Conservation (phyloP, 30 jellyfish, hydroid and myxozoan species). For the Chrysaora quinquecirrha region DNA sequence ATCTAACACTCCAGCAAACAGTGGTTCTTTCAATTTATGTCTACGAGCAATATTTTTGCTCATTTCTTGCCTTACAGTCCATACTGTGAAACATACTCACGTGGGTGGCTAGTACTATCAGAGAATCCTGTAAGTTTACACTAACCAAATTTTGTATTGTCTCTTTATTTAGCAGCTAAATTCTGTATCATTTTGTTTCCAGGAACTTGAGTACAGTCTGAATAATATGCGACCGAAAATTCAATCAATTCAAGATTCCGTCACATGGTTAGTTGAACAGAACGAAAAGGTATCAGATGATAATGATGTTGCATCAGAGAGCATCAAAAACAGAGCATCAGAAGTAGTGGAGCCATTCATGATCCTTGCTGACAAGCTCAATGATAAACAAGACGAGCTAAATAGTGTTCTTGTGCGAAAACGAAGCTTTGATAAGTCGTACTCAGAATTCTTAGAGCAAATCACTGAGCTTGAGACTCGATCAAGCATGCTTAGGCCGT, state of each 20-base stretch:
- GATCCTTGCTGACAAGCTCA: conserved; percentile 76
- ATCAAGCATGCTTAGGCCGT: conserved; percentile 51
- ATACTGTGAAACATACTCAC: no score
- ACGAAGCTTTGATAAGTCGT: conserved; percentile 58
- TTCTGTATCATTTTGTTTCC: no score
- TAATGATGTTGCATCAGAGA: conserved; percentile 49
- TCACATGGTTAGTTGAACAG: conserved; percentile 75
- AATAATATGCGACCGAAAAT: conserved; percentile 76
- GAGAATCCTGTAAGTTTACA: no score
- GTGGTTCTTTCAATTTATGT: no score
- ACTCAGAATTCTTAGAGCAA: conserved; percentile 62
- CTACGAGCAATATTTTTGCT: no score
- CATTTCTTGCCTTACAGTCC: no score
- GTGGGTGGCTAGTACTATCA: no score
- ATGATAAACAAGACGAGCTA: conserved; percentile 80
- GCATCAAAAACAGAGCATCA: conserved; percentile 53
- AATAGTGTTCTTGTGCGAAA: conserved; percentile 67
- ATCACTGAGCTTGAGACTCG: conserved; percentile 74
- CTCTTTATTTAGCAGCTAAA: no score
- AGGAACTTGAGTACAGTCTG: conserved; percentile 83
- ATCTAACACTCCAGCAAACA: no score
- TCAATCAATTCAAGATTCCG: conserved; percentile 85
- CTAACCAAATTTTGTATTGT: no score
- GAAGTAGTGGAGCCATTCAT: conserved; percentile 73
- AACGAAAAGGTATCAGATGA: conserved; percentile 59